Conservation (phyloP, 2,113 vertebrate species). For the Anser cygnoides region DNA sequence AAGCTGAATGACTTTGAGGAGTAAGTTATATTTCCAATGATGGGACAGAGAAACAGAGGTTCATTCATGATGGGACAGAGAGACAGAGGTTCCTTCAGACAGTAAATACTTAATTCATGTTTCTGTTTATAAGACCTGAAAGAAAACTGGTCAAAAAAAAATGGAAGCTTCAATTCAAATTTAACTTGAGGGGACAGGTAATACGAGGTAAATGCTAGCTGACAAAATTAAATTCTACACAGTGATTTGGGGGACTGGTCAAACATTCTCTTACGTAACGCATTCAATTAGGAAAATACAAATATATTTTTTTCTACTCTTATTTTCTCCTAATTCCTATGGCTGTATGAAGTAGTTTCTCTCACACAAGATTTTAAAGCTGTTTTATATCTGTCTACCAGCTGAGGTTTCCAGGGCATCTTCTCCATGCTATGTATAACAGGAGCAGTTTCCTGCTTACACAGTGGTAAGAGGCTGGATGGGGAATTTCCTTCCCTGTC, state of each 20-base stretch:
- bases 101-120: neutral
- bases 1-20: neutral
- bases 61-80: neutral
- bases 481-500: neutral
- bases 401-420: neutral
- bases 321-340: neutral
- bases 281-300: neutral
- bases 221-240: neutral
- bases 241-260: neutral
- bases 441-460: neutral
- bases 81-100: neutral
- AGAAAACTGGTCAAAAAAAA: neutral
- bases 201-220: neutral
- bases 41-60: neutral
- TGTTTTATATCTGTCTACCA: neutral
- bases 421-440: neutral
- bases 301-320: neutral
- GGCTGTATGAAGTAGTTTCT: neutral
- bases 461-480: neutral
- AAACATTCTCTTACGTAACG: neutral
- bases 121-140: neutral
- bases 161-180: neutral
- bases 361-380: neutral
- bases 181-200: neutral
- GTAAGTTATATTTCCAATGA: neutral